Evolutionary conservation across 2,888 invertebrate genomes (phyloP).

Genomic region (Agrotis ipsilon): DNA sequence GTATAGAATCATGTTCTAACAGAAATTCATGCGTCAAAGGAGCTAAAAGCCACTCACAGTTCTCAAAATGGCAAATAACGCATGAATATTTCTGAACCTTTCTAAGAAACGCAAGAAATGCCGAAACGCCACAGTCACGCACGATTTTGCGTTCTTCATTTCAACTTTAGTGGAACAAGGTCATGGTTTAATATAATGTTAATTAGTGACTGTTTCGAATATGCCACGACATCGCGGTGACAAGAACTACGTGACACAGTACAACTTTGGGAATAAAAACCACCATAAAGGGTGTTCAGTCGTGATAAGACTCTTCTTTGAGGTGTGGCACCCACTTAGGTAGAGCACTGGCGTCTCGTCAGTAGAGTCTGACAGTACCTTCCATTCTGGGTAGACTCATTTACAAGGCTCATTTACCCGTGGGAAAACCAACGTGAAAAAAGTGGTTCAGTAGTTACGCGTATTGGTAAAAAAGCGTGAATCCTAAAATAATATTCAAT

Average conservation of each 20-base stretch:
- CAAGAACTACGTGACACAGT: neutral
- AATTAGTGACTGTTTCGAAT: slow-evolving; percentile 1
- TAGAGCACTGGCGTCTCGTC: too few relatives aligned
- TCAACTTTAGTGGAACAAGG: neutral
- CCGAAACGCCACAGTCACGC: slow-evolving; percentile 9
- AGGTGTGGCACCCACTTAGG: too few relatives aligned
- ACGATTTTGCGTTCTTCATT: neutral
- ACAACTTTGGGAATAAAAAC: neutral
- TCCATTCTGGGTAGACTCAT: too few relatives aligned
- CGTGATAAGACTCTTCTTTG: too few relatives aligned
- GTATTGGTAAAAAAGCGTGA: too few relatives aligned
- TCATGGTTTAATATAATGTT: slow-evolving; percentile 5
- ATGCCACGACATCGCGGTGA: neutral
- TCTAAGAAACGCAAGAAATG: slow-evolving; percentile 17
- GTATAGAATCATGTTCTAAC: neutral
- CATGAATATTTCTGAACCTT: slow-evolving; percentile 11
- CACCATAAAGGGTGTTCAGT: too few relatives aligned
- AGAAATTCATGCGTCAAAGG: slow-evolving; percentile 2
- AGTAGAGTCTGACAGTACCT: too few relatives aligned
- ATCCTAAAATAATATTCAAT: too few relatives aligned
- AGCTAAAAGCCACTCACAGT: neutral
- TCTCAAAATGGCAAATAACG: neutral
- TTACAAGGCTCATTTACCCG: too few relatives aligned
- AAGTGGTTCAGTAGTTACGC: too few relatives aligned
- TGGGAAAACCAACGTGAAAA: too few relatives aligned